Evolutionary conservation across 2,113 vertebrate genomes (phyloP).

Genomic region (Podiceps cristatus): DNA sequence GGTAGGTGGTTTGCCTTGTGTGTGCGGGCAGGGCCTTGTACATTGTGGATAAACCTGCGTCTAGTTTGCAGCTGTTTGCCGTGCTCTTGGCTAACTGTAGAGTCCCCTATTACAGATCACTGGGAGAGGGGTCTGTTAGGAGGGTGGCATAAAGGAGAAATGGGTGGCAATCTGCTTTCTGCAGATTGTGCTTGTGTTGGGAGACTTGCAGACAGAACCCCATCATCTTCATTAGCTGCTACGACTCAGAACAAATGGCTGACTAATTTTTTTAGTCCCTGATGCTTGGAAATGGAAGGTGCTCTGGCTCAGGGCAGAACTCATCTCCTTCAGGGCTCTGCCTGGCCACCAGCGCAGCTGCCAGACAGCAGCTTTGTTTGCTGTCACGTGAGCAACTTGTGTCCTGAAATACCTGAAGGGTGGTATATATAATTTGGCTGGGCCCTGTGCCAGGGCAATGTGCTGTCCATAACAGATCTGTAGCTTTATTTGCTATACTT

Average conservation of each 20-base stretch:
- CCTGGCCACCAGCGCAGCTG: not conserved
- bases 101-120: rapidly evolving
- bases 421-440: not conserved
- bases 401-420: not conserved
- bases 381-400: rapidly evolving
- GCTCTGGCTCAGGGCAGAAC: not conserved
- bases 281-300: not conserved
- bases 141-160: not conserved
- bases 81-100: not conserved
- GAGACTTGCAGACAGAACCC: not conserved
- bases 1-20: not conserved
- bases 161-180: not conserved
- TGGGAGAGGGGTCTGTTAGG: not conserved
- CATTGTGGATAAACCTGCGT: not conserved
- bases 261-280: not conserved
- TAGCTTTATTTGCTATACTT: not conserved
- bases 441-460: not conserved
- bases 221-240: not conserved
- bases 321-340: not conserved
- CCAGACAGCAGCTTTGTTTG: not conserved
- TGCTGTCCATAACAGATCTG: not conserved
- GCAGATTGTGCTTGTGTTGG: not conserved
- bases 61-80: not conserved
- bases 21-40: not conserved
- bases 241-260: not conserved